These are phyloP conservation scores for Hemiscyllium ocellatum DNA, from an alignment of 2,113 vertebrate genomes.

Conservation along the genomic window DNA sequence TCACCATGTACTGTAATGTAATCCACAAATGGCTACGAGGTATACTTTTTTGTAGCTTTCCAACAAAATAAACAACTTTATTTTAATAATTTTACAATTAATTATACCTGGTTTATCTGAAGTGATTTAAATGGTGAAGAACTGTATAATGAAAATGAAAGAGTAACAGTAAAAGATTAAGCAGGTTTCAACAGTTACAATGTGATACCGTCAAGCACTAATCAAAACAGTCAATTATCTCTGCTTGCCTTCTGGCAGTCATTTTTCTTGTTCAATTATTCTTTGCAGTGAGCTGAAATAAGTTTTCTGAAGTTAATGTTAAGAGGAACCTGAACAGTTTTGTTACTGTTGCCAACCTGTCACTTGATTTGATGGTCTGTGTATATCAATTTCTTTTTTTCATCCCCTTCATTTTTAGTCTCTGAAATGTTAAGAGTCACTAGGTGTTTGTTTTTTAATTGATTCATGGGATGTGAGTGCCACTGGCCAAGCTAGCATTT, in stretches of 20 bases:
- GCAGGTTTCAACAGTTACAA: slow-evolving; percentile 1
- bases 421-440: no score
- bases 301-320: not conserved
- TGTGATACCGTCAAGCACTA: not conserved
- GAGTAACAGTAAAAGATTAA: not conserved
- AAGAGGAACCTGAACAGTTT: not conserved
- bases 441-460: no score
- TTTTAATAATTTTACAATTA: not conserved
- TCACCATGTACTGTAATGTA: not conserved
- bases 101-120: not conserved
- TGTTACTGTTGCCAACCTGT: not conserved
- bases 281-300: not conserved
- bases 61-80: not conserved
- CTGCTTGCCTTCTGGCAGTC: slow-evolving; percentile 21
- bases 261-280: slow-evolving; percentile 20
- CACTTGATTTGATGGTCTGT: not conserved
- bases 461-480: no score
- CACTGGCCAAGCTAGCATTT: no score
- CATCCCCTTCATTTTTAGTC: not conserved
- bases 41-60: not conserved
- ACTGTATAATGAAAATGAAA: not conserved
- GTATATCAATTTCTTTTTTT: not conserved
- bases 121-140: not conserved
- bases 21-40: not conserved
- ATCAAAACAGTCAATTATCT: slow-evolving; percentile 31